Conservation (phyloP, 2,888 invertebrate genomes). For the Ditylenchus weischeri region DNA sequence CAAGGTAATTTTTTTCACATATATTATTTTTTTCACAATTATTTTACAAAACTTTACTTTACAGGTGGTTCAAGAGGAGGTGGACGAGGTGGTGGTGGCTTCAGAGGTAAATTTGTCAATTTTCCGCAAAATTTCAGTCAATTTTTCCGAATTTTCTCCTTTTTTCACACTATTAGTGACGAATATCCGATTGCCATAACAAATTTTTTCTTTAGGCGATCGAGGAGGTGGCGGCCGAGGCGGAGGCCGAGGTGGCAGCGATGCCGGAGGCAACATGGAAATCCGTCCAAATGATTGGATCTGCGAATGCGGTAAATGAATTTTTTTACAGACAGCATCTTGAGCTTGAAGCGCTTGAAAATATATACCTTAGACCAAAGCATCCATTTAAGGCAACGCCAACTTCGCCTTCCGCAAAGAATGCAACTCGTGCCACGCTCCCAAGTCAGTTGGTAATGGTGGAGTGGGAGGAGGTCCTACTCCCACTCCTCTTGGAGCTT, state of each 20-base stretch:
- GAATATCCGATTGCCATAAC: too few relatives aligned
- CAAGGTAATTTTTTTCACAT: constrained; percentile 4
- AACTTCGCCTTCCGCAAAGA: constrained; percentile 55
- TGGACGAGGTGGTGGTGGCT: constrained; percentile 29
- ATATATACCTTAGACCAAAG: not conserved
- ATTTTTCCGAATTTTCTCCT: not conserved
- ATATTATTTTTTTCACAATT: too few relatives aligned
- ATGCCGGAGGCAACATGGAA: constrained; percentile 37
- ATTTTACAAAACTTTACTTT: too few relatives aligned
- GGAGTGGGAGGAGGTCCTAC: not conserved
- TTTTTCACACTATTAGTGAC: too few relatives aligned
- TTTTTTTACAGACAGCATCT: not conserved
- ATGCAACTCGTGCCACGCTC: constrained; percentile 42
- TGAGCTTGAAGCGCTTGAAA: not conserved
- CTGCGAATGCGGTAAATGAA: constrained; percentile 37
- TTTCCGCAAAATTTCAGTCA: constrained; percentile 28
- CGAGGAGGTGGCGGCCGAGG: constrained; percentile 21
- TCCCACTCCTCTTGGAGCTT: constrained; percentile 19
- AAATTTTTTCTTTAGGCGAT: constrained; percentile 12
- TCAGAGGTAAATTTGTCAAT: constrained; percentile 1
- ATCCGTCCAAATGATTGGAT: constrained; percentile 50
- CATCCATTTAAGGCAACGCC: constrained; percentile 31
- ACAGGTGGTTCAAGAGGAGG: constrained; percentile 21
- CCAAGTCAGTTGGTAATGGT: constrained; percentile 28
- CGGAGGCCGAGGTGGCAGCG: constrained; percentile 28